These are phyloP conservation scores for Chionomys nivalis DNA, from an alignment of 2,113 vertebrate species.

Conservation along the genomic window DNA sequence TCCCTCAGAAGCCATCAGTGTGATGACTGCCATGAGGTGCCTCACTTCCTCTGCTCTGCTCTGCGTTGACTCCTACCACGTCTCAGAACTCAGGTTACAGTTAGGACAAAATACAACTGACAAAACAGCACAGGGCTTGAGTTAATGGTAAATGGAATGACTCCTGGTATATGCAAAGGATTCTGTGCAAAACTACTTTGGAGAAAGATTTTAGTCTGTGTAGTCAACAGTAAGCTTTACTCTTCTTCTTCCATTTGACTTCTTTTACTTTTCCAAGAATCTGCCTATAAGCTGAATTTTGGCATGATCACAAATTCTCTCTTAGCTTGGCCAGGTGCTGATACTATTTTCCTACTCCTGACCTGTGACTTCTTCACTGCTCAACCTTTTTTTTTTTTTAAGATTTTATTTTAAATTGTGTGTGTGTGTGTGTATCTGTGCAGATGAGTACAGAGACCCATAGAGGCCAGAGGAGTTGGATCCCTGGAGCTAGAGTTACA, in stretches of 20 bases:
- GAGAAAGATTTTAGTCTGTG: not conserved
- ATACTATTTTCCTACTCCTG: not conserved
- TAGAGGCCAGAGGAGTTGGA: not conserved
- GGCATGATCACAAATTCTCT: not conserved
- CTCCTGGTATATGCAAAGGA: not conserved
- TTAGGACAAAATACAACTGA: constrained; percentile 4
- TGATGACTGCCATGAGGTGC: not conserved
- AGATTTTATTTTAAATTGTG: not conserved
- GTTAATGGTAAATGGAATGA: not conserved
- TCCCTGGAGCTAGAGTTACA: not conserved
- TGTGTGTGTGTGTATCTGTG: not conserved
- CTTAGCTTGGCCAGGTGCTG: not conserved
- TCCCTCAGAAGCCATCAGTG: not conserved
- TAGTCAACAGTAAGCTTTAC: not conserved
- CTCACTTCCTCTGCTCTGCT: not conserved
- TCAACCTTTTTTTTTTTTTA: not conserved
- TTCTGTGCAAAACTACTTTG: not conserved
- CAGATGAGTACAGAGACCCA: not conserved
- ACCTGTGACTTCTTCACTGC: not conserved
- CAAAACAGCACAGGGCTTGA: not conserved
- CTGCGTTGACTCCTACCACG: not conserved
- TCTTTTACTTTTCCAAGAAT: not conserved
- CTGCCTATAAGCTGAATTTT: not conserved
- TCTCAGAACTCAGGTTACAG: constrained; percentile 11
- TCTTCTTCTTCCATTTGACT: not conserved